Evolutionary conservation across 2,888 invertebrate genomes (phyloP), one percentile per base, ranked within the genome.

Genomic region (Clanis bilineata): DNA sequence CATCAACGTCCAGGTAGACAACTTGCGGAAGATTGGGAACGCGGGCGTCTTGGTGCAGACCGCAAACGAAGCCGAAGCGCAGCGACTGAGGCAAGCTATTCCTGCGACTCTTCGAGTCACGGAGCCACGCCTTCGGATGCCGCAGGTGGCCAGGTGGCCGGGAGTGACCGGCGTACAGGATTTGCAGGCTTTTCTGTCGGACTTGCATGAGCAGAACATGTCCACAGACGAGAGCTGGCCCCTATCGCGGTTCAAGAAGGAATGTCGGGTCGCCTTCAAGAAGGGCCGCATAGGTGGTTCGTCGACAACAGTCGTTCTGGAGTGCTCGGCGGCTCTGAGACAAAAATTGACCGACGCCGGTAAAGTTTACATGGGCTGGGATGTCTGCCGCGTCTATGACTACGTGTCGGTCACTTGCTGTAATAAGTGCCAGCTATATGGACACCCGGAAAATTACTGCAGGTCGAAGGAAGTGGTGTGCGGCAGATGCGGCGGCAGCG

Each of bases 351-450:
- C 73, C 9, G 57, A 0, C 2, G 3, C 1, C n/a, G 10, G 1
- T 0, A 41, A 10, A n/a, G 9, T 62, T 0, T 58, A 38, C 10
- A 39, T 60, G 0, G 45, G 57, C 0, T 61, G 63, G 61, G 56
- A 57, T 3, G 58, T 23, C 2, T 43, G 54, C 6, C 45, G 59
- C 0, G 55, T 57, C 0, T 12, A n/a, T 0, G 62, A 59, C 6
- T 41, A 25, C 1, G 23, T 41, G 0, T 5, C 2, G 0, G 41
- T 56, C 6, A 55, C 74, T 0, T 72, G 73, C 62, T 74, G 76
- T 60, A 43, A 2, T 0, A 72, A 65, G 6, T 80, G 80, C 51
- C 80, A 80, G 25, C 64, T 65, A 0, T 77, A 75, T 25, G 79
- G 78, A 0, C 74, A 79, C 66, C 75, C 74, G 0, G 76, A 71